Evolutionary conservation across 2,888 invertebrate species (phyloP), one percentile per base, ranked within the genome.

Genomic region (Loripinus fragilis): DNA sequence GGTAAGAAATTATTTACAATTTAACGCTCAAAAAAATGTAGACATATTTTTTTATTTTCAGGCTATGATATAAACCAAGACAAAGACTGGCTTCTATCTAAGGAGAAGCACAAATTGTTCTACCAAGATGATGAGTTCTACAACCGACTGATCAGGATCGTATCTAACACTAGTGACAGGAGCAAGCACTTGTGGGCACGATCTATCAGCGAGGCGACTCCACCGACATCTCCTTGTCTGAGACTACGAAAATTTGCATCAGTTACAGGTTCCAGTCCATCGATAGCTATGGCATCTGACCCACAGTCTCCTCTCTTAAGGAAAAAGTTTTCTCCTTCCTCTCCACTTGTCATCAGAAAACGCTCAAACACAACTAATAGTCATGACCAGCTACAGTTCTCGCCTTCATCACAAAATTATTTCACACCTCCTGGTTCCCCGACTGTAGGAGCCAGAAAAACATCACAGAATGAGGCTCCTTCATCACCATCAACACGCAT

Each of bases 81-180:
- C 20, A 81, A 71, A 35, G 55, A 71, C 30, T 81, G 81, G 81
- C 55, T 81, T 2, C 30, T 81, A 20, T 71, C 73, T 52, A 76
- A 78, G 1, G 78, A 81, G 45, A 78, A 81, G 68, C 81, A 81
- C 60, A 81, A 78, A n/a, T 33, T 81, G 30, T 78, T 81, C 52
- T 78, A 78, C 52, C 81, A 81, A 50, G 81, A 81, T 67, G 77
- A 81, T 38, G 77, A 77, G 1, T 70, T 80, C 42, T 80, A 80
- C 48, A 65, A 41, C 33, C 17, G 65, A 10, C n/a, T 65, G n/a
- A n/a, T 17, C 17, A 12, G 25, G 23, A 65, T 38, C 33, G 2
- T 65, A n/a, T 33, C 35, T 23, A 17, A 65, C 17, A 41, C n/a
- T 25, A 35, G 25, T 28, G 33, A 7, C 7, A 65, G 10, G 2